Percentiles rank a stretch among this genome's conserved stretches.
phyloP scores from a whole-genome alignment of 2,888 invertebrate genomes.

The Drosophila barbarae region DNA sequence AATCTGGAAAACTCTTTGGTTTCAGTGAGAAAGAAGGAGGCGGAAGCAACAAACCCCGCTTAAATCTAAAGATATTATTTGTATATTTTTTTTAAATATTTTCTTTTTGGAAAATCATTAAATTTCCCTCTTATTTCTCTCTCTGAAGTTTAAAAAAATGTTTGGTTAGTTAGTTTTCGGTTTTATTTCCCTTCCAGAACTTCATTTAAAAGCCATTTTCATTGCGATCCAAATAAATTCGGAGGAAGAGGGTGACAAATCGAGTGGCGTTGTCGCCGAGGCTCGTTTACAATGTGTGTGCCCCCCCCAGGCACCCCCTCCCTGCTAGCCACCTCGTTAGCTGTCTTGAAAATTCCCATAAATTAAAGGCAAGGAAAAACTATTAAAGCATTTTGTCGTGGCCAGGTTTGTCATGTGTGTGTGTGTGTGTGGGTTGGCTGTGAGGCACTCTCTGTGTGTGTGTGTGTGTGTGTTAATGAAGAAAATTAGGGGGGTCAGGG shows the following conservation, averaged over 20 bases:
- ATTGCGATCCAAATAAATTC: conserved; percentile 39
- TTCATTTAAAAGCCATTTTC: conserved; percentile 68
- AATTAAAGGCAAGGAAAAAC: conserved; percentile 70
- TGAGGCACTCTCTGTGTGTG: background rate
- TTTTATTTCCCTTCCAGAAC: conserved; percentile 36
- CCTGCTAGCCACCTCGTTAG: conserved; percentile 24
- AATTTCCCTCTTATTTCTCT: background rate
- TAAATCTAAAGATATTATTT: background rate
- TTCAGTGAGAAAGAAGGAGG: background rate
- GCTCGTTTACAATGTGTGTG: conserved; percentile 47
- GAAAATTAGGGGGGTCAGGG: conserved; percentile 53
- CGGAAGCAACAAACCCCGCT: background rate
- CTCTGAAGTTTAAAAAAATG: conserved; percentile 16
- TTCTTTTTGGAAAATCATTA: background rate
- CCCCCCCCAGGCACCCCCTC: background rate
- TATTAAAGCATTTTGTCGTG: conserved; percentile 65
- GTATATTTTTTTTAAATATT: background rate
- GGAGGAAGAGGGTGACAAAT: conserved; percentile 34
- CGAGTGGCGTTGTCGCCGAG: conserved; percentile 34
- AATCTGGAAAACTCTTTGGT: no score
- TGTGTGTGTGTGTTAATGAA: conserved; percentile 53
- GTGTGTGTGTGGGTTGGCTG: conserved; percentile 4
- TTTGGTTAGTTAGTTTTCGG: conserved; percentile 27
- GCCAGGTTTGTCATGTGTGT: conserved; percentile 18
- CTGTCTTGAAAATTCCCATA: conserved; percentile 63